A percentile compares a stretch with the other conserved stretches of the same genome.
Conservation (phyloP, 2,113 vertebrate species). For the Gnathonemus echidnorhynchus region DNA sequence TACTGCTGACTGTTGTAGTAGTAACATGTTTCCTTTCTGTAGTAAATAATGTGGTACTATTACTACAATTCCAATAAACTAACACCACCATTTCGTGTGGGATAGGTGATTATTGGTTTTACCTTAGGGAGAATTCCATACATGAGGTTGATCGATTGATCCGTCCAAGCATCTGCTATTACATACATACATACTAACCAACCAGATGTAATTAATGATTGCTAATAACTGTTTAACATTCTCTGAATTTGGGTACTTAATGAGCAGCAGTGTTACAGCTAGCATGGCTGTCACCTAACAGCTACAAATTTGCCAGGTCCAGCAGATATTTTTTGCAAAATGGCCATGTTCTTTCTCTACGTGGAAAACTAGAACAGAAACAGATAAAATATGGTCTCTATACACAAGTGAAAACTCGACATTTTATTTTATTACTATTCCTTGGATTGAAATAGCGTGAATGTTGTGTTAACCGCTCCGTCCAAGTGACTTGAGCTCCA, state of each 20-base stretch:
- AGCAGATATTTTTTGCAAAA: background rate
- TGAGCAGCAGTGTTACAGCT: background rate
- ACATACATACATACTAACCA: background rate
- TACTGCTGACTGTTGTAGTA: background rate
- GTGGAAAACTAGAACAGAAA: background rate
- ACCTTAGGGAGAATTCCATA: background rate
- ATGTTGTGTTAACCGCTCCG: conserved; percentile 1
- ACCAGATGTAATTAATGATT: background rate
- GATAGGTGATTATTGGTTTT: background rate
- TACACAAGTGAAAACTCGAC: conserved; percentile 3
- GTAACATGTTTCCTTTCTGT: background rate
- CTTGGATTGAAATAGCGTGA: conserved; percentile 8
- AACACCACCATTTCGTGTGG: background rate
- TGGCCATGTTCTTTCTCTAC: background rate
- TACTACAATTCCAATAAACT: background rate
- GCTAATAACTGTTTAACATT: background rate
- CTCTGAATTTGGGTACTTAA: background rate
- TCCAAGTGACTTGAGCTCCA: background rate
- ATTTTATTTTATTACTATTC: conserved; percentile 17
- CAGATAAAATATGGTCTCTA: background rate
- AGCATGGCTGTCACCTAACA: background rate
- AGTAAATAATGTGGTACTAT: background rate
- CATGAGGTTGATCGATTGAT: background rate
- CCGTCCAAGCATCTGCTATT: background rate
- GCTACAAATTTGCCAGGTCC: background rate